Percentiles rank a stretch among this genome's conserved stretches.
Evolutionary conservation across 2,888 invertebrate species (phyloP).

Genomic region (Omphaloscelis lunosa): DNA sequence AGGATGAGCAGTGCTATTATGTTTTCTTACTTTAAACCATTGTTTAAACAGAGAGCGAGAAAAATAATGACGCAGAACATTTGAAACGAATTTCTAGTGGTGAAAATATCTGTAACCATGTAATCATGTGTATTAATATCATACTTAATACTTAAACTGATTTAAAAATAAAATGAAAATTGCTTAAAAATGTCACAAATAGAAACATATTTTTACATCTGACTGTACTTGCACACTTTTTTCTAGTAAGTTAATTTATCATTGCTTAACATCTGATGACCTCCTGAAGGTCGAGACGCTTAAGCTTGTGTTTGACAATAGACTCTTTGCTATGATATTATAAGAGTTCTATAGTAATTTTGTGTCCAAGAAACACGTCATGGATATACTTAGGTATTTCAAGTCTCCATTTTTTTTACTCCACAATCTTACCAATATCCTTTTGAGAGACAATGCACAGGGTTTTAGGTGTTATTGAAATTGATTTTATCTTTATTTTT

Average conservation of each 20-base stretch:
- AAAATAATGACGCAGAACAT: neutral
- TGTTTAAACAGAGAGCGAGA: no score
- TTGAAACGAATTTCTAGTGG: neutral
- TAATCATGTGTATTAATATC: neutral
- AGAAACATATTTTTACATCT: neutral
- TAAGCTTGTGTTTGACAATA: neutral
- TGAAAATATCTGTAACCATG: neutral
- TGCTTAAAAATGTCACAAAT: neutral
- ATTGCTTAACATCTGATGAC: neutral
- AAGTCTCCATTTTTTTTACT: no score
- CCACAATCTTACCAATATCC: neutral
- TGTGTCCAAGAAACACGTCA: neutral
- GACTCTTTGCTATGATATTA: neutral
- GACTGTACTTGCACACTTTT: neutral
- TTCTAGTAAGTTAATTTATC: neutral
- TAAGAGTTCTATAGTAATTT: neutral
- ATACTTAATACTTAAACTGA: neutral
- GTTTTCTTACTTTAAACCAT: neutral
- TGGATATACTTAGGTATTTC: neutral
- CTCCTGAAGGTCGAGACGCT: constrained; percentile 12
- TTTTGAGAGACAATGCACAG: neutral
- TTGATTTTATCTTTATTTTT: neutral
- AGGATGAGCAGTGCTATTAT: neutral
- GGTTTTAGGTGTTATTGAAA: neutral
- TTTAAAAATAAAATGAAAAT: no score